phyloP scores from a whole-genome alignment of 1,140 invertebrate genomes.

The Stratiolaelaps scimitus region DNA sequence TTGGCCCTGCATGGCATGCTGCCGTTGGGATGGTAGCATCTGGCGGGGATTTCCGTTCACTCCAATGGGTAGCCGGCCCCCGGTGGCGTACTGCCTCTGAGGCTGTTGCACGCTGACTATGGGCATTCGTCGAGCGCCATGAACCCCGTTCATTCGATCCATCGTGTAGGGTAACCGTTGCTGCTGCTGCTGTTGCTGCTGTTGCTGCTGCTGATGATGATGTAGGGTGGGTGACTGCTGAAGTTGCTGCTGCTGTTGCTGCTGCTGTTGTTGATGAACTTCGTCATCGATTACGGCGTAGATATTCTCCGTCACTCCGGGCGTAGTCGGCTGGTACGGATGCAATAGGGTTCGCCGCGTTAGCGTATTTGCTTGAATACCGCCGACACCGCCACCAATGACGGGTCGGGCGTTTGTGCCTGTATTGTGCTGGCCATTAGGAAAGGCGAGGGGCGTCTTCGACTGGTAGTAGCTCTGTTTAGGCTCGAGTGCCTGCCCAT shows the following conservation, averaged over 20 bases:
- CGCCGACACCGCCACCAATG: not conserved
- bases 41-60: conserved; percentile 20
- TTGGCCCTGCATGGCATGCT: conserved; percentile 5
- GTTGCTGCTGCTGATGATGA: not conserved
- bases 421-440: conserved; percentile 9
- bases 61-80: conserved; percentile 12
- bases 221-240: not conserved
- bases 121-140: conserved; percentile 13
- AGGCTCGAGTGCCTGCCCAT: conserved; percentile 15
- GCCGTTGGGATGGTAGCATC: conserved; percentile 19
- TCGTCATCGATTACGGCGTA: conserved; percentile 25
- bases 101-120: conserved; percentile 23
- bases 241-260: too few relatives aligned
- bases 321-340: conserved; percentile 5
- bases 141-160: conserved; percentile 20
- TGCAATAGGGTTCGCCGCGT: conserved; percentile 14
- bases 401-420: too few relatives aligned
- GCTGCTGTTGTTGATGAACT: not conserved
- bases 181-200: not conserved
- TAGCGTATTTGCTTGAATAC: conserved; percentile 18
- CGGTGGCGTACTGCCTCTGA: conserved; percentile 25
- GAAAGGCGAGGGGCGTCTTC: conserved; percentile 18
- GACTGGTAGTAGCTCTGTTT: conserved; percentile 29
- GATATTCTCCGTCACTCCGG: conserved; percentile 27
- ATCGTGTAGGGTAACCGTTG: conserved; percentile 21